Conservation (phyloP, 2,113 vertebrate genomes). For the Probosciger aterrimus region DNA sequence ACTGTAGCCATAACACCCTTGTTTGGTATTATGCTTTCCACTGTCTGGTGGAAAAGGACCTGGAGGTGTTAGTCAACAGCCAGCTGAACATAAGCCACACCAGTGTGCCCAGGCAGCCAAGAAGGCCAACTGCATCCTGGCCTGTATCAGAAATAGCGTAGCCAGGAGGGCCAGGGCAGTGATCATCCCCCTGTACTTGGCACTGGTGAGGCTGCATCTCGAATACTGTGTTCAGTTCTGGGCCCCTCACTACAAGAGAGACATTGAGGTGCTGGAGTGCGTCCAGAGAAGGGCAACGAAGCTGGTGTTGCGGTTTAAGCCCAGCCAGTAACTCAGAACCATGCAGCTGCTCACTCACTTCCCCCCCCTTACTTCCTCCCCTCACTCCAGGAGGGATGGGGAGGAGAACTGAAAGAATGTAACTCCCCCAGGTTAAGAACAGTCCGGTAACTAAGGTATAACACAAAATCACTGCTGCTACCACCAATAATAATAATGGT, state of each 20-base stretch:
- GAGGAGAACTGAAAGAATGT: neutral
- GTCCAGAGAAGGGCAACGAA: neutral
- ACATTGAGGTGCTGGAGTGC: accelerated
- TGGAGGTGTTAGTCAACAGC: accelerated
- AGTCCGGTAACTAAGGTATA: neutral
- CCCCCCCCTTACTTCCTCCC: neutral
- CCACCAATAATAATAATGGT: neutral
- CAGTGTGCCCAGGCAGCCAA: neutral
- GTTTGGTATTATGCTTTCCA: neutral
- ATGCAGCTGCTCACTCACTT: too few relatives aligned
- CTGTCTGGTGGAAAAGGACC: neutral
- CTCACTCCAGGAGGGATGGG: neutral
- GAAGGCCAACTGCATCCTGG: accelerated
- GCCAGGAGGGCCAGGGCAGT: accelerated
- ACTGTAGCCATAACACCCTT: neutral
- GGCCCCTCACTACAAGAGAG: too few relatives aligned
- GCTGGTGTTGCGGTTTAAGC: neutral
- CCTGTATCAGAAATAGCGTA: accelerated
- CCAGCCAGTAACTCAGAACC: neutral
- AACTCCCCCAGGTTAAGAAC: neutral
- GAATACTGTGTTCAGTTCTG: neutral
- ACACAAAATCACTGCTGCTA: neutral
- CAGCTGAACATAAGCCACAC: accelerated
- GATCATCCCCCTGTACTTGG: accelerated
- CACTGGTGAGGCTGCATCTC: accelerated